Base-by-base conservation (phyloP, 2,888 invertebrate species). In the Phalera bucephala region DNA sequence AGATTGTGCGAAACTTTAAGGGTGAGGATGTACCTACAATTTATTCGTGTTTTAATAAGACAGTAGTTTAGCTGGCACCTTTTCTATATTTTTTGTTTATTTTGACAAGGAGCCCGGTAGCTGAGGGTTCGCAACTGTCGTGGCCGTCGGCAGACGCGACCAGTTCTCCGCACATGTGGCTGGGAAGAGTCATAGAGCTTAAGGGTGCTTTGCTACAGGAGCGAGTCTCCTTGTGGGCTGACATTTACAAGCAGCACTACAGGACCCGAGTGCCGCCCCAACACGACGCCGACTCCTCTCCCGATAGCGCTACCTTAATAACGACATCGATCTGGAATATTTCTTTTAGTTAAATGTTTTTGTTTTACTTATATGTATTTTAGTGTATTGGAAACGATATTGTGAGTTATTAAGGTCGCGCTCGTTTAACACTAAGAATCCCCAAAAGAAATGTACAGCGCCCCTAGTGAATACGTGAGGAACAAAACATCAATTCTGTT, bases 171-270 rank as follows among this genome's bases (percentile, higher is more conserved):
- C 50, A 69, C 35, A 71, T 75, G 70, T 63, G 64, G 0, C 35
- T 80, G 2, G 62, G 62, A 6, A 27, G 39, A 2, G 27, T 38
- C 6, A 27, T 71, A 6, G 46, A 64, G 29, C 38, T 77, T 9
- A 37, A 41, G 2, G 57, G 54, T 1, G 36, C 45, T 1, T 41
- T 67, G 20, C 19, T 71, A 13, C 44, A 53, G 13, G 40, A 63
- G 11, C 54, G 72, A 1, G 45, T 47, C 2, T 30, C 21, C 0
- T 64, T 77, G 37, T 78, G 79, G 77, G 65, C 73, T 12, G 36
- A 46, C 1, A 61, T 79, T n/a, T 79, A 78, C 32, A 45, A 60
- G 4, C 54, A 40, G 23, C 52, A 72, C 36, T 76, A 74, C 30
- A 47, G 52, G 2, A 40, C 36, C 0, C 73, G 77, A 1, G 37